A percentile compares a stretch with the other conserved stretches of the same genome.
Evolutionary conservation across 2,797 vertebrate genomes (phyloP).

Genomic region (Micropoecilia bifurca): DNA sequence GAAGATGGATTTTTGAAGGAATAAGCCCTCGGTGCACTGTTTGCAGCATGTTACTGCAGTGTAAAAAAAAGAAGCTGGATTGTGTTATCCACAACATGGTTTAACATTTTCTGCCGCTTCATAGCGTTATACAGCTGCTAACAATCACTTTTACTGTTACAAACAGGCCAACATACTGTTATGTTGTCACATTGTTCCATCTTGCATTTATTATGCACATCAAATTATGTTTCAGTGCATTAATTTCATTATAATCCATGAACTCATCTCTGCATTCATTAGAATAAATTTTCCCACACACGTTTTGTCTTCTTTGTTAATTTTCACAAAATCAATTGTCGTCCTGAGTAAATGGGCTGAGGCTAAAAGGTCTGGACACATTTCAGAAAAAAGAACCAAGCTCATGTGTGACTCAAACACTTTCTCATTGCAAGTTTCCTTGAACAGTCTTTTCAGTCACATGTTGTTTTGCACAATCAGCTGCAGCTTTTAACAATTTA

Average conservation of each 20-base stretch:
- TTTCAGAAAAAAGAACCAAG: neutral
- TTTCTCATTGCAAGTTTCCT: conserved; percentile 16
- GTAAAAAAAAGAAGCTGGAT: conserved; percentile 6
- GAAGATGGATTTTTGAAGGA: neutral
- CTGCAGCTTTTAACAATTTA: conserved; percentile 25
- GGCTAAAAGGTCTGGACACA: neutral
- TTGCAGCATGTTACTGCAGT: conserved; percentile 11
- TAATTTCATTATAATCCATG: neutral
- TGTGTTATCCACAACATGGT: neutral
- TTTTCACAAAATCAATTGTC: neutral
- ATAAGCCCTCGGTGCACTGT: conserved; percentile 2
- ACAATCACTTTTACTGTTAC: neutral
- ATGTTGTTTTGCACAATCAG: conserved; percentile 12
- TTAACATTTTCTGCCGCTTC: conserved; percentile 3
- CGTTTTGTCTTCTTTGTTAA: neutral
- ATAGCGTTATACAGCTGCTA: conserved; percentile 5
- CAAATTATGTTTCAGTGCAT: conserved; percentile 11
- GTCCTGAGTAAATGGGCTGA: neutral
- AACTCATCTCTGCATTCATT: conserved; percentile 9
- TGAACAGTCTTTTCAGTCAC: conserved; percentile 34
- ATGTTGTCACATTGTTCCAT: conserved; percentile 2
- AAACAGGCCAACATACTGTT: neutral
- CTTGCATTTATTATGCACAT: neutral
- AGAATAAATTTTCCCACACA: neutral
- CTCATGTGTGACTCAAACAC: conserved; percentile 3